Conservation (phyloP, 2,113 vertebrate species). For the Mesitornis unicolor region DNA sequence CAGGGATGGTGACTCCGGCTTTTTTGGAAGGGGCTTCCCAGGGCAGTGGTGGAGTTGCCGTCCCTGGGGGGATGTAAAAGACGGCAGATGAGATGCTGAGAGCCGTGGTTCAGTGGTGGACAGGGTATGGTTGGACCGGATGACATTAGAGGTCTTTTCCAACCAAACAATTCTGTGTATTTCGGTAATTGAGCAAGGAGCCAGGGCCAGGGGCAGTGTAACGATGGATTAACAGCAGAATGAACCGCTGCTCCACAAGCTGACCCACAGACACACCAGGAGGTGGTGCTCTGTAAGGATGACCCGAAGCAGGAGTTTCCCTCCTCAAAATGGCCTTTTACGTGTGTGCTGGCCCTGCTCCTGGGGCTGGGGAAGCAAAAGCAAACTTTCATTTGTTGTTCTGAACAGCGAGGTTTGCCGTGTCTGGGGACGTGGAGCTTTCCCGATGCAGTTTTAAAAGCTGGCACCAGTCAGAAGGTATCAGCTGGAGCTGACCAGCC, state of each 20-base stretch:
- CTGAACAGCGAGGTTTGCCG: rapidly evolving
- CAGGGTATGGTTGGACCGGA: too few relatives aligned
- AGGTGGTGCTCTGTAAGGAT: background rate
- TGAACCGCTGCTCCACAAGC: rapidly evolving
- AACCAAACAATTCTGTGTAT: too few relatives aligned
- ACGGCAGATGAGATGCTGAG: too few relatives aligned
- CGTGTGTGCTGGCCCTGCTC: background rate
- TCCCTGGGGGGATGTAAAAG: too few relatives aligned
- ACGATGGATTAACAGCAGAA: background rate
- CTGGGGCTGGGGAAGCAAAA: background rate
- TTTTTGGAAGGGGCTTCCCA: too few relatives aligned
- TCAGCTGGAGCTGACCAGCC: rapidly evolving
- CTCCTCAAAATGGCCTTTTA: background rate
- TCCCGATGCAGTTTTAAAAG: rapidly evolving
- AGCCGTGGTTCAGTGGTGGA: too few relatives aligned
- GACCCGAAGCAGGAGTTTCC: too few relatives aligned
- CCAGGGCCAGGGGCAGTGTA: too few relatives aligned
- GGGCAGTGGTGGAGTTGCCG: too few relatives aligned
- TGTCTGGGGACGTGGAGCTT: background rate
- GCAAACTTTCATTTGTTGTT: background rate
- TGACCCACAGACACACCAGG: rapidly evolving
- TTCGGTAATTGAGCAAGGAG: background rate
- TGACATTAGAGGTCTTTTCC: too few relatives aligned
- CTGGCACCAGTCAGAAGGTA: rapidly evolving
- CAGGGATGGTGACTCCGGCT: too few relatives aligned